A percentile compares a stretch with the other conserved stretches of the same genome.
Conservation (phyloP, 2,113 vertebrate genomes). For the Orientallactaga bullata region DNA sequence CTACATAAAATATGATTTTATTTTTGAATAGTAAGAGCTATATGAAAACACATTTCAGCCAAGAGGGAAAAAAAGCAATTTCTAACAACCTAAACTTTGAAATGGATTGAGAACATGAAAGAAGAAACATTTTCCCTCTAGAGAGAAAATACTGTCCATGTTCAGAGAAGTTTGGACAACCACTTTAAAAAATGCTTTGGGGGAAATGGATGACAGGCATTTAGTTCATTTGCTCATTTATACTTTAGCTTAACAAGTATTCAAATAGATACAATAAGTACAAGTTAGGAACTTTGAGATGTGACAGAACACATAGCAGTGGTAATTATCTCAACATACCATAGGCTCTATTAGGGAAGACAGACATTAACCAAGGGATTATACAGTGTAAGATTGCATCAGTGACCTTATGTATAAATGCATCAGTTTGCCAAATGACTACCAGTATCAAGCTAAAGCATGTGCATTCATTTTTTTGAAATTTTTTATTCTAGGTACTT, state of each 20-base stretch:
- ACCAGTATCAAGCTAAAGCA: not conserved
- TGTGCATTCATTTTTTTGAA: not conserved
- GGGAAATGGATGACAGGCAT: not conserved
- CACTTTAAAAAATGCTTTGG: not conserved
- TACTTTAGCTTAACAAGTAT: not conserved
- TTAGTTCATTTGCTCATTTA: not conserved
- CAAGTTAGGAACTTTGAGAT: not conserved
- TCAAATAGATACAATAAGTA: fast-evolving
- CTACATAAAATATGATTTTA: not conserved
- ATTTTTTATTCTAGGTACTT: not conserved
- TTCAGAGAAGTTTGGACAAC: not conserved
- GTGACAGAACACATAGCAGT: fast-evolving
- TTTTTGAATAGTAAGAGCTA: slow-evolving; percentile 5
- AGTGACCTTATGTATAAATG: not conserved
- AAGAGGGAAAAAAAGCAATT: not conserved
- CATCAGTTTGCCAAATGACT: not conserved
- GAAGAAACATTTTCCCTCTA: not conserved
- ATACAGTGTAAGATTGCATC: not conserved
- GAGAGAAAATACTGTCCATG: not conserved
- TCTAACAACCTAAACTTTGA: not conserved
- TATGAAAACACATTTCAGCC: not conserved
- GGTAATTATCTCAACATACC: not conserved
- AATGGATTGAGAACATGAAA: not conserved
- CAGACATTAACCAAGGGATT: not conserved
- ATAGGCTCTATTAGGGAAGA: not conserved